Evolutionary conservation across 2,797 vertebrate genomes (phyloP), one percentile per base, ranked within the genome.

Genomic region (Allobates femoralis): DNA sequence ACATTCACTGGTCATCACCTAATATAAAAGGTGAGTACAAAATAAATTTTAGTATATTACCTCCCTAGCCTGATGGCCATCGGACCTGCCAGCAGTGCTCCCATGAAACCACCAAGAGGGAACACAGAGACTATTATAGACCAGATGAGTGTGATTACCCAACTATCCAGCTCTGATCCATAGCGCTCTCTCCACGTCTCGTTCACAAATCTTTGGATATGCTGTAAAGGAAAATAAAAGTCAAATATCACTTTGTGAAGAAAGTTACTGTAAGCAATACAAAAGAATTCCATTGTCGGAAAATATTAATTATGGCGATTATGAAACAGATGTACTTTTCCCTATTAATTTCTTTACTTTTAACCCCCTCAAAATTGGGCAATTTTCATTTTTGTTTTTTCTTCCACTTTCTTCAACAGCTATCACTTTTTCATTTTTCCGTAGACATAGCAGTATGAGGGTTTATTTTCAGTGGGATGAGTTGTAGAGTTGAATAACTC

Each of bases 171-270:
- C 85, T 94, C 91, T 15, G 89, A 7, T 0, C 95, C 95, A n/a
- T 93, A 96, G 15, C 95, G 94, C 55, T 94, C 94, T 92, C 86
- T 79, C 93, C 96, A 96, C 0, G 97, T 97, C 28, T 95, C 91
- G 67, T 97, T 98, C 88, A 96, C 91, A 90, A 98, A 98, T 0
- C 69, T 89, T 90, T 98, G 97, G 90, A 98, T 96, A 71, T 94
- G 94, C 97, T 98, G 91, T 2, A 86, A 41, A 80, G 56, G 41
- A 37, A 34, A 37, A 83, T 46, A 86, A 26, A 7, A 46, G 41
- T 0, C 41, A 46, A 11, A 6, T 46, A 11, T 46, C 7, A 46
- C 41, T 8, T 46, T n/a, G n/a, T n/a, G n/a, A n/a, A n/a, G n/a
- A n/a, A n/a, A n/a, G n/a, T n/a, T n/a, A n/a, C n/a, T n/a, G n/a